phyloP scores from a whole-genome alignment of 2,797 vertebrate species.

The Melanotaenia nigrans region DNA sequence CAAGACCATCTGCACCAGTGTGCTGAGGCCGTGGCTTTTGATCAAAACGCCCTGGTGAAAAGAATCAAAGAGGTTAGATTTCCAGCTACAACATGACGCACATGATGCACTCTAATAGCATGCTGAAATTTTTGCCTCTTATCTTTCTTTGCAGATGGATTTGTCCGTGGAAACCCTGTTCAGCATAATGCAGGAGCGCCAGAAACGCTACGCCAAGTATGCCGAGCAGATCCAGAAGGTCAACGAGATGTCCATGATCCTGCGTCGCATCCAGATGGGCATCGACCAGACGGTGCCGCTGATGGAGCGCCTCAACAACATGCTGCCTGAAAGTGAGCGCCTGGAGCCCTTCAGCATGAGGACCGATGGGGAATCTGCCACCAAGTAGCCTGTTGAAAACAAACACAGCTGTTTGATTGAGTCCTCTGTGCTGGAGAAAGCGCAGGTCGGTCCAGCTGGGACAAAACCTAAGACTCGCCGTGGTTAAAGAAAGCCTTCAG shows the following conservation, averaged over 20 bases:
- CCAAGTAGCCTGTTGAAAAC: slow-evolving; percentile 53
- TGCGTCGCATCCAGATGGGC: slow-evolving; percentile 98
- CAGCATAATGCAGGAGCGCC: slow-evolving; percentile 97
- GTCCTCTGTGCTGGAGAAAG: slow-evolving; percentile 5
- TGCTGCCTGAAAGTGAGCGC: slow-evolving; percentile 93
- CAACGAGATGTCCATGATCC: slow-evolving; percentile 98
- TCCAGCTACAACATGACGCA: neutral
- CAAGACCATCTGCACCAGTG: slow-evolving; percentile 98
- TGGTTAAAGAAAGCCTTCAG: neutral
- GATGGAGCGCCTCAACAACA: slow-evolving; percentile 95
- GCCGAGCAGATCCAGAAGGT: slow-evolving; percentile 99
- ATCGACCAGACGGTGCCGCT: slow-evolving; percentile 96
- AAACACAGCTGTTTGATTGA: slow-evolving; percentile 19
- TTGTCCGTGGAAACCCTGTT: slow-evolving; percentile 94
- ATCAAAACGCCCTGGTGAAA: slow-evolving; percentile 96
- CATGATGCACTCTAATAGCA: neutral
- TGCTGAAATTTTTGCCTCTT: neutral
- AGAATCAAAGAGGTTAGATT: slow-evolving; percentile 91
- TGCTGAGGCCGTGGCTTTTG: slow-evolving; percentile 95
- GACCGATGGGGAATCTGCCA: slow-evolving; percentile 81
- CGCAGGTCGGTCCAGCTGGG: slow-evolving; percentile 27
- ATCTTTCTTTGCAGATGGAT: slow-evolving; percentile 88
- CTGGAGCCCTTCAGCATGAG: slow-evolving; percentile 97
- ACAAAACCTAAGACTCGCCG: slow-evolving; percentile 7
- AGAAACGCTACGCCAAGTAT: slow-evolving; percentile 97